Evolutionary conservation across 2,888 invertebrate genomes (phyloP).

Genomic region (Athalia cordata): DNA sequence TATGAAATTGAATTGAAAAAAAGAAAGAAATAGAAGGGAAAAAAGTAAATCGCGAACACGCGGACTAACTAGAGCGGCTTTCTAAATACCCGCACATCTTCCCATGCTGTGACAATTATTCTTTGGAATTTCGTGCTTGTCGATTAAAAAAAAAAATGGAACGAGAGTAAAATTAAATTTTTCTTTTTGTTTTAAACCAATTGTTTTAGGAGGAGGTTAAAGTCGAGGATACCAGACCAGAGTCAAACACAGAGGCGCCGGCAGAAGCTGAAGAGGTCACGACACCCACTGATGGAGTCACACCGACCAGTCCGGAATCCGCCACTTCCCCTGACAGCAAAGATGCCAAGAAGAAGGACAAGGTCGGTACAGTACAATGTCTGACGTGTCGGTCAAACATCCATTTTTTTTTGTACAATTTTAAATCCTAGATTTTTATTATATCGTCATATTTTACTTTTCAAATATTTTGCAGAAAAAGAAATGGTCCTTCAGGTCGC

Average conservation of each 20-base stretch:
- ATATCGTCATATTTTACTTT: background rate
- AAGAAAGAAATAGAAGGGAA: no score
- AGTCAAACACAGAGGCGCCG: constrained; percentile 62
- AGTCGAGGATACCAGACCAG: constrained; percentile 48
- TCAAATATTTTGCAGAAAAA: constrained; percentile 78
- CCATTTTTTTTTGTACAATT: no score
- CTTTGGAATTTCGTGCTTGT: no score
- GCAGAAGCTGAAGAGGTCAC: constrained; percentile 67
- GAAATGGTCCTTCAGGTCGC: constrained; percentile 92
- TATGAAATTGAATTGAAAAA: no score
- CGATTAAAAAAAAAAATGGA: no score
- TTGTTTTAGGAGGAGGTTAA: constrained; percentile 31
- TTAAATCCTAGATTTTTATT: no score
- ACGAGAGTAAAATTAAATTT: background rate
- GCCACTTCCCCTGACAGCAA: constrained; percentile 69
- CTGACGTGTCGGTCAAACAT: no score
- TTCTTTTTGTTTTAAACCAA: background rate
- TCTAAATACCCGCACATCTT: no score
- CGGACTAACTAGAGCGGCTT: no score
- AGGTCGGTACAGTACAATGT: constrained; percentile 62
- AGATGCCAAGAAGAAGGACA: constrained; percentile 71
- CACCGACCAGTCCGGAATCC: constrained; percentile 65
- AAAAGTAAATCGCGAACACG: no score
- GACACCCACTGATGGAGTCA: constrained; percentile 67
- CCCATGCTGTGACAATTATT: no score